Evolutionary conservation across 2,888 invertebrate genomes (phyloP), one percentile per base, ranked within the genome.

Genomic region (Nysson spinosus): DNA sequence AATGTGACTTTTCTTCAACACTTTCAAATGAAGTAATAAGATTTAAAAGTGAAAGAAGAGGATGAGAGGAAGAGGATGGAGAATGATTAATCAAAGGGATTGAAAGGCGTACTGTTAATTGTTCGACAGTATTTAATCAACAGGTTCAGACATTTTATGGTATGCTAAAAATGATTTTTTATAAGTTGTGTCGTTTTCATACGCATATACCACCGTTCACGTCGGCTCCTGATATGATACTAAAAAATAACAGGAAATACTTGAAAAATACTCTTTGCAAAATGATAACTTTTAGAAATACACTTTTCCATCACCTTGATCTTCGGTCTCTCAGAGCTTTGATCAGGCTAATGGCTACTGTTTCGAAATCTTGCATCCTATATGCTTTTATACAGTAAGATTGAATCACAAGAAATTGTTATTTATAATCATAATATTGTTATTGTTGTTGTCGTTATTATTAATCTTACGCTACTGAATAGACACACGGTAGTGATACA

Each of bases 171-270:
- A 72, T 81, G 80, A 81, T 70, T 68, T 74, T 68, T 69, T 68
- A 70, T 75, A 78, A 58, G 75, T 75, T 75, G 62, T 77, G 56
- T 69, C 72, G 67, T 74, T 66, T 62, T 74, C 67, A 56, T 72
- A 68, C 63, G 67, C 68, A 56, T 60, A 69, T 68, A 61, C 67
- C 80, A 80, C 68, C 49, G 37, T 72, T 49, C 58, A 56, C 69
- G 61, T 72, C 75, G 78, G 60, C 61, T 68, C 67, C 68, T 74
- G 78, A 61, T 77, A 77, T 85, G 86, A 86, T 87, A 86, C 87
- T 87, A 86, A 85, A 87, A 86, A 86, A 85, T 85, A 85, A 85
- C 82, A 84, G 82, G 78, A 85, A 87, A 87, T 87, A 86, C 86
- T 87, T 87, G 81, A 84, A 85, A 86, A 84, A 85, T 85, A 85